Evolutionary conservation across 2,797 vertebrate genomes (phyloP).

Genomic region (Oreochromis grahami): DNA sequence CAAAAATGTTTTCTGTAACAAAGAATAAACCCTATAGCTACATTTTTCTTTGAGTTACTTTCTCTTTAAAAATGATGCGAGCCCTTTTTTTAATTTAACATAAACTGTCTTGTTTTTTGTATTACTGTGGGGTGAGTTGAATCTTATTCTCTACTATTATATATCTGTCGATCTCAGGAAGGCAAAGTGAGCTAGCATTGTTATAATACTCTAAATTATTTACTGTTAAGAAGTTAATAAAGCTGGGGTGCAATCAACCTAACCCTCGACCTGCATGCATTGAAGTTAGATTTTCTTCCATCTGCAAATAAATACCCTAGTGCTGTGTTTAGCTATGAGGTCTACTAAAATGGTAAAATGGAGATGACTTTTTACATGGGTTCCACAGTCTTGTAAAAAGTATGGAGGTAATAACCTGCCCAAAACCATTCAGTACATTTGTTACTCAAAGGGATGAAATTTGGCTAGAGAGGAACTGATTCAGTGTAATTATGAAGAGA

Average conservation of each 20-base stretch:
- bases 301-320: background rate
- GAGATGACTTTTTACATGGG: background rate
- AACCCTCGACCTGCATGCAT: too few relatives aligned
- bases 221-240: too few relatives aligned
- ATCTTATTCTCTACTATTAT: background rate
- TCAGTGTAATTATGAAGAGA: background rate
- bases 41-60: background rate
- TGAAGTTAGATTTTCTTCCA: background rate
- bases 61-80: background rate
- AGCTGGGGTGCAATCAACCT: too few relatives aligned
- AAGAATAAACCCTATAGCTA: background rate
- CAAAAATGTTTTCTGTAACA: fast-evolving
- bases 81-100: background rate
- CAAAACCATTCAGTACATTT: background rate
- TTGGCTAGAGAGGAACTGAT: background rate
- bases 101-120: background rate
- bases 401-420: background rate
- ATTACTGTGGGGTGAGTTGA: fast-evolving
- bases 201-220: too few relatives aligned
- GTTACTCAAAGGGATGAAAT: background rate
- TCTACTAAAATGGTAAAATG: background rate
- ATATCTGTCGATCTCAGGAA: background rate
- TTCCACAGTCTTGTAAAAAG: background rate
- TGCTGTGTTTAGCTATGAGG: background rate
- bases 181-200: background rate